Evolutionary conservation across 2,113 vertebrate genomes (phyloP).

Genomic region (Ciconia stormi): DNA sequence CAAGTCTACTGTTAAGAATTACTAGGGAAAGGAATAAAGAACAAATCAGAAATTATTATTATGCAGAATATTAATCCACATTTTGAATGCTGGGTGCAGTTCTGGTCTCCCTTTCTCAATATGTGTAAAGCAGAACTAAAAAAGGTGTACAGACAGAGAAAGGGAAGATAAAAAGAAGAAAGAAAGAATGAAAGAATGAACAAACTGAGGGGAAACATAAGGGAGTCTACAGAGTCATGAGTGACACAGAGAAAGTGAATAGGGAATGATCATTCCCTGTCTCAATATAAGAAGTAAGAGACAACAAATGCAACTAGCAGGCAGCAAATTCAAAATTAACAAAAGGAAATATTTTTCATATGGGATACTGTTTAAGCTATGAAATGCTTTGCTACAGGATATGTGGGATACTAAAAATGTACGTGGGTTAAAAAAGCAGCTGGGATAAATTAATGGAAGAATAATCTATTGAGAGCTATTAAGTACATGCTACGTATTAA

Average conservation of each 20-base stretch:
- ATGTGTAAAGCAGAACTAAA: background rate
- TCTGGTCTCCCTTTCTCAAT: background rate
- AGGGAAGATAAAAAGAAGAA: background rate
- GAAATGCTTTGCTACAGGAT: background rate
- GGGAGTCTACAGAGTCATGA: background rate
- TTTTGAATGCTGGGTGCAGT: background rate
- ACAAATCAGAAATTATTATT: background rate
- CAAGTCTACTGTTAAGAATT: background rate
- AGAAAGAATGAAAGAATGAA: no score
- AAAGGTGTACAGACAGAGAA: background rate
- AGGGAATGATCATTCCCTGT: background rate
- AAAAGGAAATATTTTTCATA: background rate
- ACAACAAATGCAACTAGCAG: background rate
- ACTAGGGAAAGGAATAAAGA: background rate
- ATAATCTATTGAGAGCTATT: background rate
- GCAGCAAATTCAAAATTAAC: background rate
- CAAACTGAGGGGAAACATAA: background rate
- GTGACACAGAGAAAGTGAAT: background rate
- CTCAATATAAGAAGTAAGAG: background rate
- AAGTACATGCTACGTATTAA: background rate
- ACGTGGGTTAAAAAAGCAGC: background rate
- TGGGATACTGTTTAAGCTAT: background rate
- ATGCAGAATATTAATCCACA: background rate
- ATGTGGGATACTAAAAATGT: background rate
- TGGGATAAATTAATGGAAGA: background rate